Evolutionary conservation across 2,888 invertebrate genomes (phyloP).

Genomic region (Tinea pellionella): DNA sequence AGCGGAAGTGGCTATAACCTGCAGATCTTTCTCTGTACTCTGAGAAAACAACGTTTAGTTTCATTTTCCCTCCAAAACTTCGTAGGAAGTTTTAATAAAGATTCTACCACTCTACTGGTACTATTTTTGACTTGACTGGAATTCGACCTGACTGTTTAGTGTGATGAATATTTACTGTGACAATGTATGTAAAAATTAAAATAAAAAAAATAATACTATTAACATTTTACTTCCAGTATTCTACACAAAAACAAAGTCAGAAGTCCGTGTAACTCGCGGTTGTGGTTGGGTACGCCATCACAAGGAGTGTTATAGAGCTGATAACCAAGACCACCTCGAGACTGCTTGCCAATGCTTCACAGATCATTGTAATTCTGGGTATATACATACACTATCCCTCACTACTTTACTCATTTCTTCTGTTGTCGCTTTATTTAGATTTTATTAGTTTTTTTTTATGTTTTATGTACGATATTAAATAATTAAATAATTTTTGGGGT

Average conservation of each 20-base stretch:
- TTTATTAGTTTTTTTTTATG: not conserved
- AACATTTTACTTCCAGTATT: constrained; percentile 51
- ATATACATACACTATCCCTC: not conserved
- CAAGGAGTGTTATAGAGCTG: constrained; percentile 66
- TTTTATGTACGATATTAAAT: not conserved
- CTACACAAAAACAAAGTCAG: constrained; percentile 38
- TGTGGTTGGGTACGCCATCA: constrained; percentile 72
- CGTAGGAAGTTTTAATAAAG: no score
- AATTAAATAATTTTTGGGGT: not conserved
- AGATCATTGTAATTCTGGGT: constrained; percentile 69
- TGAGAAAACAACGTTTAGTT: no score
- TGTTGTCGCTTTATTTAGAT: not conserved
- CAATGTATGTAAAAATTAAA: no score
- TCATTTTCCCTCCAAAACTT: no score
- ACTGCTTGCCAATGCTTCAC: constrained; percentile 71
- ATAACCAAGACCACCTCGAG: constrained; percentile 72
- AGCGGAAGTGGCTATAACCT: no score
- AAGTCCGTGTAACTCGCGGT: constrained; percentile 69
- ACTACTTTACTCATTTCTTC: not conserved
- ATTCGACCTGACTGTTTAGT: no score
- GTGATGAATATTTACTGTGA: no score
- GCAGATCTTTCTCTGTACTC: no score
- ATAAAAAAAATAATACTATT: no score
- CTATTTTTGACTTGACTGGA: no score
- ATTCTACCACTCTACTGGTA: no score